Conservation (phyloP, 2,888 invertebrate genomes). For the Celastrina argiolus region DNA sequence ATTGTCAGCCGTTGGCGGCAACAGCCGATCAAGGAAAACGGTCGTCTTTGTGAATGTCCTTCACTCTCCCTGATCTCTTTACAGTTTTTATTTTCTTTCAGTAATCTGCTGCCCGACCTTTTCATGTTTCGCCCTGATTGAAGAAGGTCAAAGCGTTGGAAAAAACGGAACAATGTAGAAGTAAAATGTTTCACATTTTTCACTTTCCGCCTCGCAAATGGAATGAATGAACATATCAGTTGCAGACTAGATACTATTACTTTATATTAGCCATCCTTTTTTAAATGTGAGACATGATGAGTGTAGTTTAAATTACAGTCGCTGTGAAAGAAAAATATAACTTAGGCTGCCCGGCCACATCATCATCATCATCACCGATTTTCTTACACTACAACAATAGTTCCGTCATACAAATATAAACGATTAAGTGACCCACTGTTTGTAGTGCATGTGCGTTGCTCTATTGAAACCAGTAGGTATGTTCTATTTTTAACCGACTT, state of each 20-base stretch:
- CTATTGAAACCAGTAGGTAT: too few relatives aligned
- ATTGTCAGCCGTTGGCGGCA: neutral
- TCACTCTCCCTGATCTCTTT: conserved; percentile 16
- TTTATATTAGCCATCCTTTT: too few relatives aligned
- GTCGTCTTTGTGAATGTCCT: neutral
- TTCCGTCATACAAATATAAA: too few relatives aligned
- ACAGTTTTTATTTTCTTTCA: conserved; percentile 19
- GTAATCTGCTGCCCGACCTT: conserved; percentile 23
- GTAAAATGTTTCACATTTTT: conserved; percentile 23
- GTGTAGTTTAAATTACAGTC: neutral
- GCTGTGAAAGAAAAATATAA: neutral
- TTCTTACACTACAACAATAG: too few relatives aligned
- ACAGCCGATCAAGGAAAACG: neutral
- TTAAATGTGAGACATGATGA: neutral
- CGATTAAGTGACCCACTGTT: too few relatives aligned
- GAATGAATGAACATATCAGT: conserved; percentile 17
- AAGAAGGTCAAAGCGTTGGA: conserved; percentile 14
- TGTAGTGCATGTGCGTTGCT: too few relatives aligned
- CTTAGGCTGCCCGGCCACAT: too few relatives aligned
- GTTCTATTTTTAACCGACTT: too few relatives aligned
- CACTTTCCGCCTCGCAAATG: conserved; percentile 15
- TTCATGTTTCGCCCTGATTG: conserved; percentile 23
- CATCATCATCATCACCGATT: too few relatives aligned
- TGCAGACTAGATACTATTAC: neutral
- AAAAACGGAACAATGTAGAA: conserved; percentile 22